Base-by-base conservation (phyloP, 1,140 invertebrate genomes). In the Zaprionus nigranus region DNA sequence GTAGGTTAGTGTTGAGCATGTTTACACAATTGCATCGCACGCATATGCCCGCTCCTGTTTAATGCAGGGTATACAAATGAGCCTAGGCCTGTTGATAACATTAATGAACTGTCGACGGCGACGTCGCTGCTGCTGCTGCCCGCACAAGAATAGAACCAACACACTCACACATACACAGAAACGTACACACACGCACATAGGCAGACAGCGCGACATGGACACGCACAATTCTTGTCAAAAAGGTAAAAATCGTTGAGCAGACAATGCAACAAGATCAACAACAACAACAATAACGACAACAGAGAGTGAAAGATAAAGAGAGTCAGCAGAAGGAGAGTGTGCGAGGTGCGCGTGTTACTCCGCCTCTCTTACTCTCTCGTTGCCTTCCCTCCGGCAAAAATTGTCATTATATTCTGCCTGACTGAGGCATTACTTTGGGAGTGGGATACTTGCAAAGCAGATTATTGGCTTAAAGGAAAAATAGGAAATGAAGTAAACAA, bases 31-130 rank as follows among this genome's bases (percentile, higher is more conserved):
- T 34, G 30, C 9, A 9, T 3, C 0, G 30, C 30, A 34, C 9
- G 30, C 38, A n/a, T n/a, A 40, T 40, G 4, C 38, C 38, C 38
- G 13, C 38, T 15, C n/a, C 4, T 15, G 4, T 40, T n/a, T 5
- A 61, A 17, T 28, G 30, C 26, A 51, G 20, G 46, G 46, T 49
- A 51, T 51, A 51, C 46, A 64, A 65, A 74, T 68, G 58, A 61
- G 46, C 46, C 62, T 43, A 40, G 56, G 68, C 69, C 76, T 77
- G 78, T 75, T 81, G 78, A 83, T 87, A 88, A 78, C 84, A 83
- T 88, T 87, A 87, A 87, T 87, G 78, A 87, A 87, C 84, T 87
- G 84, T 88, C 84, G 87, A 82, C 83, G 78, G 59, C 75, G 74
- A 76, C 67, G 43, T 34, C 68, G 74, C 26, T 57, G 67, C 28